Evolutionary conservation across 2,888 invertebrate genomes (phyloP).

Genomic region (Ariolimax columbianus): DNA sequence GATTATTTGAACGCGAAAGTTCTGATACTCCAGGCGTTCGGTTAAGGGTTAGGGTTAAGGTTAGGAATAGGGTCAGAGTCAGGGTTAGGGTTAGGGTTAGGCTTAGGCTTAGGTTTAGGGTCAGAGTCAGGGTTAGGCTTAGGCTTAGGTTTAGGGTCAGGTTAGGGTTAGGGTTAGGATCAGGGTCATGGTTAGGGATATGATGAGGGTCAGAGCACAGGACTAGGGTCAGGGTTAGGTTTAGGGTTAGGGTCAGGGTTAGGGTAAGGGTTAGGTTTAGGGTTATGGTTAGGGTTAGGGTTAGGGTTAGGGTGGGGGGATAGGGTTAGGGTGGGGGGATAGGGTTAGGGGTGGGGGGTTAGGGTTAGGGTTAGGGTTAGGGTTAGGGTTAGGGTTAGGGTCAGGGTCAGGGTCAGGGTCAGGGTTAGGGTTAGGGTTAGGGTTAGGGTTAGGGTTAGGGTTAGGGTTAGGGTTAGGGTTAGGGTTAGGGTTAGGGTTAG

Average conservation of each 20-base stretch:
- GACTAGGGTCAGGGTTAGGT: constrained; percentile 10
- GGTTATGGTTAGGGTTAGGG: constrained; percentile 24
- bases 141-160: constrained; percentile 6
- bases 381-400: not conserved
- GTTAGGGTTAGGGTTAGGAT: not conserved
- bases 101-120: not conserved
- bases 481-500: not conserved
- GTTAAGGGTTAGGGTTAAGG: too few species aligned
- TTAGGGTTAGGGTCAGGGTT: not conserved
- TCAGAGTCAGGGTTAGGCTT: not conserved
- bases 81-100: constrained; percentile 19
- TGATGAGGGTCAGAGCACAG: not conserved
- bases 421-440: not conserved
- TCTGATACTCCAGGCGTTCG: too few species aligned
- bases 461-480: not conserved
- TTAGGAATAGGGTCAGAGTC: not conserved
- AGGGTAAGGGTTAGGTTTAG: not conserved
- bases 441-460: constrained; percentile 14
- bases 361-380: constrained; percentile 12
- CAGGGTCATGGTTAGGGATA: constrained; percentile 6
- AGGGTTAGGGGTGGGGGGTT: constrained; percentile 24
- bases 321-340: constrained; percentile 2
- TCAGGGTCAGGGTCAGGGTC: not conserved
- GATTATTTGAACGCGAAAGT: too few species aligned
- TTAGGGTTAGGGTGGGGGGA: constrained; percentile 29